These are phyloP conservation scores for Drosophila murphyi DNA, from an alignment of 1,140 invertebrate species.

Conservation along the genomic window DNA sequence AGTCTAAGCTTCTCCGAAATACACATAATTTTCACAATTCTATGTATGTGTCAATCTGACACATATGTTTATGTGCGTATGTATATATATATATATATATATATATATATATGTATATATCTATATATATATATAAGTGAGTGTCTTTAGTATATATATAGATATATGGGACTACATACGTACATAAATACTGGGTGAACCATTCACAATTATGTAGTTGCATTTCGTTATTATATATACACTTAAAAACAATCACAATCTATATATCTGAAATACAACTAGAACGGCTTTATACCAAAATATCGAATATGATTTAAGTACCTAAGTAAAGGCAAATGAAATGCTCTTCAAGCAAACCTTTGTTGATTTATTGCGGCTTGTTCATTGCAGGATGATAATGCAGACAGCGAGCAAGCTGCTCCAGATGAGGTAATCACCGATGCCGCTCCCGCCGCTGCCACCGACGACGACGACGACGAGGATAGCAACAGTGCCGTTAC, in stretches of 20 bases:
- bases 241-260: background rate
- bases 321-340: conserved; percentile 55
- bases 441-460: background rate
- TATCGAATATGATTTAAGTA: conserved; percentile 20
- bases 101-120: background rate
- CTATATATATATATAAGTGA: conserved; percentile 1
- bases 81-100: background rate
- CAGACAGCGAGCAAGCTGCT: conserved; percentile 30
- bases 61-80: background rate
- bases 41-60: conserved; percentile 4
- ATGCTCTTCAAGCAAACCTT: conserved; percentile 37
- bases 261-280: background rate
- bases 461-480: conserved; percentile 33
- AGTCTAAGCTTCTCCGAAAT: conserved; percentile 38
- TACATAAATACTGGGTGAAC: background rate
- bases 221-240: conserved; percentile 11
- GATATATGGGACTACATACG: background rate
- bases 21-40: background rate
- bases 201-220: background rate
- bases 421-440: background rate
- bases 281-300: conserved; percentile 4
- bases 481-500: conserved; percentile 68
- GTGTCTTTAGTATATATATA: background rate
- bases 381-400: conserved; percentile 70
- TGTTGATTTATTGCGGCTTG: conserved; percentile 71